These are phyloP conservation scores for Rhinatrema bivittatum DNA, from an alignment of 2,797 vertebrate genomes.

Conservation along the genomic window DNA sequence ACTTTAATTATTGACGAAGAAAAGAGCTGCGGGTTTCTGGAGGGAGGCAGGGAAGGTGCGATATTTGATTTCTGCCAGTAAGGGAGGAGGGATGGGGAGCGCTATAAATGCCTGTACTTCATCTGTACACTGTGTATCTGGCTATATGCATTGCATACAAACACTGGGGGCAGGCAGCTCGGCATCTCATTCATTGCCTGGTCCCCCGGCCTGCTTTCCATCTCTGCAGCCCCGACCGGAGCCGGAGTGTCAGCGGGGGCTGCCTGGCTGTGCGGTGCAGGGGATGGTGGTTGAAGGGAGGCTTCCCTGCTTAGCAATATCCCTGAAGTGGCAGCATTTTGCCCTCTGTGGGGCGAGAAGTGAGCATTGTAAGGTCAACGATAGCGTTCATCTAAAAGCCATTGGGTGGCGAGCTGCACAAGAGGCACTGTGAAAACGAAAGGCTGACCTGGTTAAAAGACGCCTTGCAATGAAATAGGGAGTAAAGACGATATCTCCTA, in stretches of 20 bases:
- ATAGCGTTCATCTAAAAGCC: no score
- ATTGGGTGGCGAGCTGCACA: no score
- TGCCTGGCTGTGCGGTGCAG: not conserved
- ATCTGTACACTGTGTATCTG: conserved; percentile 28
- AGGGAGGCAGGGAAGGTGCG: not conserved
- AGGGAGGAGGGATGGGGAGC: conserved; percentile 12
- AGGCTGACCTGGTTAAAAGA: no score
- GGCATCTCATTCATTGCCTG: not conserved
- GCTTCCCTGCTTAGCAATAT: conserved; percentile 19
- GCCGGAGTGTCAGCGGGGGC: no score
- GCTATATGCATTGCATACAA: not conserved
- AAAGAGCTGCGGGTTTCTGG: no score
- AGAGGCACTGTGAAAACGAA: no score
- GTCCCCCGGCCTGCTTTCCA: conserved; percentile 9
- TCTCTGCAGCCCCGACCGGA: no score
- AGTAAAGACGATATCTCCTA: no score
- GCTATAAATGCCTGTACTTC: conserved; percentile 37
- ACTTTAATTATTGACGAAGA: no score
- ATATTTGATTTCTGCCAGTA: not conserved
- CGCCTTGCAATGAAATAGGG: no score
- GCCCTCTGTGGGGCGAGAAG: no score
- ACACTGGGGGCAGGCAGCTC: not conserved
- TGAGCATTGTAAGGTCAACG: no score
- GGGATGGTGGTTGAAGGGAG: conserved; percentile 13
- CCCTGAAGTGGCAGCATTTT: not conserved